Evolutionary conservation across 2,888 invertebrate genomes (phyloP).

Genomic region (Matsumyia berberina): DNA sequence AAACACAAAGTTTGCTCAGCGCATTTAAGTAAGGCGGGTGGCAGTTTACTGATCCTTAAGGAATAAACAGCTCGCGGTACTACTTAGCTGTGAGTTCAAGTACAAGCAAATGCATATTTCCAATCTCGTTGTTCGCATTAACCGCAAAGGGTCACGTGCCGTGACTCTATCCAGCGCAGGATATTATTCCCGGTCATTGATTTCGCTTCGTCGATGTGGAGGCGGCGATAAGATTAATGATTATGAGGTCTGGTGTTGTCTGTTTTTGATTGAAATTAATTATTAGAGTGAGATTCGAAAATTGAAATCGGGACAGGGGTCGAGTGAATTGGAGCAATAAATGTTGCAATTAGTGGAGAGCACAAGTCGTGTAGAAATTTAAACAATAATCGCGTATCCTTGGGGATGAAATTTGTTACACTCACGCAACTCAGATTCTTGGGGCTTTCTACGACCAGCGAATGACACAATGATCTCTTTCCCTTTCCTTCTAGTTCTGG

Average conservation of each 20-base stretch:
- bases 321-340: conserved; percentile 43
- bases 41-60: conserved; percentile 49
- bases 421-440: not conserved
- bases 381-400: not conserved
- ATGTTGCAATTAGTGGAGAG: conserved; percentile 5
- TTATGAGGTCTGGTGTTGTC: conserved; percentile 81
- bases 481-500: no score
- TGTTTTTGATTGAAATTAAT: conserved; percentile 78
- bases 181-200: conserved; percentile 68
- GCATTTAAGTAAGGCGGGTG: conserved; percentile 17
- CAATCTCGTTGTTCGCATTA: conserved; percentile 55
- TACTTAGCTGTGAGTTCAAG: conserved; percentile 37
- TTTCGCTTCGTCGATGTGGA: conserved; percentile 77
- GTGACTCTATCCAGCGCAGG: conserved; percentile 46
- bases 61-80: conserved; percentile 49
- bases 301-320: conserved; percentile 11
- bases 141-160: conserved; percentile 73
- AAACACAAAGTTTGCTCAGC: conserved; percentile 24
- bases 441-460: no score
- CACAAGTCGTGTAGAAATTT: not conserved
- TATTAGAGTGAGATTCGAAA: conserved; percentile 64
- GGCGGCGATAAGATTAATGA: conserved; percentile 85
- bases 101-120: conserved; percentile 52
- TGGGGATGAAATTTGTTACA: not conserved
- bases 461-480: no score